These are phyloP conservation scores for Ctenosaura bakeri DNA, from an alignment of 2,797 vertebrate genomes.

Conservation along the genomic window DNA sequence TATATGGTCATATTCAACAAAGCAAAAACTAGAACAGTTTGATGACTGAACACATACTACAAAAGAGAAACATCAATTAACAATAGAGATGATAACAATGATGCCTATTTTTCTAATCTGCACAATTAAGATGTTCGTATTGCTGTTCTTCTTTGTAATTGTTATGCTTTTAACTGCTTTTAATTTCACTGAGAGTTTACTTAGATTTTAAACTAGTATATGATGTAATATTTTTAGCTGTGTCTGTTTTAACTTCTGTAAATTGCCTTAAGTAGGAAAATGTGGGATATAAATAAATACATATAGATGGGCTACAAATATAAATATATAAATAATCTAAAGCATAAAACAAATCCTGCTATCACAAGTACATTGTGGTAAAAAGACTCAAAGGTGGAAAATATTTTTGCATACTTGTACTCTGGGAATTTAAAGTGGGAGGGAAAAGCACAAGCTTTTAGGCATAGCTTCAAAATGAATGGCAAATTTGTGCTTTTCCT, in stretches of 20 bases:
- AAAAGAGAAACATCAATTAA: too few relatives aligned
- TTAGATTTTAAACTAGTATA: too few relatives aligned
- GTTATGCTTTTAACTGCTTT: too few relatives aligned
- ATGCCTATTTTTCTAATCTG: neutral
- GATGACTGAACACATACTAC: too few relatives aligned
- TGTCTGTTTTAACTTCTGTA: too few relatives aligned
- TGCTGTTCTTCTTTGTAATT: too few relatives aligned
- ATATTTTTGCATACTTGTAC: neutral
- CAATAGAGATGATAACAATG: neutral
- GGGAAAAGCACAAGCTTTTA: neutral
- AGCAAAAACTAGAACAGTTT: neutral
- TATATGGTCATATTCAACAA: neutral
- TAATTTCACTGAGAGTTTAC: too few relatives aligned
- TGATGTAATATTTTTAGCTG: too few relatives aligned
- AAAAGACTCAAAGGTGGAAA: neutral
- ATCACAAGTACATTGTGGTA: neutral
- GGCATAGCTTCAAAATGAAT: neutral
- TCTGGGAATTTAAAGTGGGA: neutral
- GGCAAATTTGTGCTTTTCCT: neutral
- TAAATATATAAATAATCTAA: neutral
- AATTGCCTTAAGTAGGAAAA: too few relatives aligned
- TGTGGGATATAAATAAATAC: too few relatives aligned
- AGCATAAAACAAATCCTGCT: neutral
- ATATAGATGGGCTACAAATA: neutral
- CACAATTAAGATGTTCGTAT: neutral